Evolutionary conservation across 2,113 vertebrate genomes (phyloP).

Genomic region (Ictidomys tridecemlineatus): DNA sequence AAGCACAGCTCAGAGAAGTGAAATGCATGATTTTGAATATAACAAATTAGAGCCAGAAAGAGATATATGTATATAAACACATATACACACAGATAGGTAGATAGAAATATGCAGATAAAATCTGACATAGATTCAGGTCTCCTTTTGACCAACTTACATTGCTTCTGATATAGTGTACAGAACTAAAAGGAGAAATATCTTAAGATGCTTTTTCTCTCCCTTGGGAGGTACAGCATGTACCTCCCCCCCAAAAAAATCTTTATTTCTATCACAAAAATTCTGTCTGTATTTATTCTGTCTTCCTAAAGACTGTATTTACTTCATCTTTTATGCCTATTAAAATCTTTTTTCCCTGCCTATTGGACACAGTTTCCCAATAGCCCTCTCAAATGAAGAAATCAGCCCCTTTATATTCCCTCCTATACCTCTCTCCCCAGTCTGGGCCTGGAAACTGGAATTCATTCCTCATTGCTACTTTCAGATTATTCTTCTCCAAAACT

Average conservation of each 20-base stretch:
- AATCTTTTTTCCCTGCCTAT: not conserved
- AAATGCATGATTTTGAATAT: constrained; percentile 1
- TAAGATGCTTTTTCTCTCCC: not conserved
- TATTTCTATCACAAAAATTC: not conserved
- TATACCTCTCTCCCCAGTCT: not conserved
- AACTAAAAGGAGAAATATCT: constrained; percentile 24
- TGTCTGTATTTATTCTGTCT: not conserved
- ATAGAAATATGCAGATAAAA: too few relatives aligned
- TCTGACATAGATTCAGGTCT: not conserved
- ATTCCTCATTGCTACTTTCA: not conserved
- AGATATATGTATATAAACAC: not conserved
- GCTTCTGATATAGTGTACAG: not conserved
- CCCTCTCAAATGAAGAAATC: not conserved
- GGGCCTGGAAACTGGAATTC: not conserved
- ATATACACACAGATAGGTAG: too few relatives aligned
- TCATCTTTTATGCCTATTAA: not conserved
- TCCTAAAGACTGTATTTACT: not conserved
- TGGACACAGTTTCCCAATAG: not conserved
- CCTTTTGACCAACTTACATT: not conserved
- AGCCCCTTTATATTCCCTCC: not conserved
- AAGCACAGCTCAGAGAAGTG: not conserved
- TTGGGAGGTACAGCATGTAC: not conserved
- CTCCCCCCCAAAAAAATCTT: too few relatives aligned
- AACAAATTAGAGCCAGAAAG: not conserved
- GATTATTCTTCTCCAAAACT: not conserved